A percentile compares a stretch with the other conserved stretches of the same genome.
Conservation (phyloP, 2,797 vertebrate species). For the Coilia nasus region DNA sequence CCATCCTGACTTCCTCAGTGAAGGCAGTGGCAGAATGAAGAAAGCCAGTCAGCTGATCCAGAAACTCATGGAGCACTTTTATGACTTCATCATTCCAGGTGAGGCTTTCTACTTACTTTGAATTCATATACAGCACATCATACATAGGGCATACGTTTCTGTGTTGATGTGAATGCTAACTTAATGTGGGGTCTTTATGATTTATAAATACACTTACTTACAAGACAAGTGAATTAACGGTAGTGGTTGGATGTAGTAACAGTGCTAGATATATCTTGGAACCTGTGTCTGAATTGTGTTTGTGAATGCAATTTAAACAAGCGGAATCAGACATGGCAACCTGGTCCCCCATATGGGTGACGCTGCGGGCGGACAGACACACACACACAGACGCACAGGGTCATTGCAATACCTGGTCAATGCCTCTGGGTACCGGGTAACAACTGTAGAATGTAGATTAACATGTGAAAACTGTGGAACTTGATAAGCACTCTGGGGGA, state of each 20-base stretch:
- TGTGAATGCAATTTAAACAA: too few relatives aligned
- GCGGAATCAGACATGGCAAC: too few relatives aligned
- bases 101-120: not conserved
- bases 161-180: not conserved
- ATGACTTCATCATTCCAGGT: conserved; percentile 91
- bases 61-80: conserved; percentile 92
- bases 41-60: conserved; percentile 92
- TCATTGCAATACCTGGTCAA: too few relatives aligned
- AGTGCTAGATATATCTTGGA: not conserved
- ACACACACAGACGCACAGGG: too few relatives aligned
- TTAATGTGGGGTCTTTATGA: not conserved
- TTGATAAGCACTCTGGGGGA: not conserved
- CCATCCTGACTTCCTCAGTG: conserved; percentile 89
- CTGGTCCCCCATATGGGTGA: too few relatives aligned
- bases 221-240: not conserved
- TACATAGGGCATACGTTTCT: not conserved
- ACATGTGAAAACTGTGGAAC: not conserved
- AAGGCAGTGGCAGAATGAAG: conserved; percentile 87
- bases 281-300: not conserved
- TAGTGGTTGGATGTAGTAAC: not conserved
- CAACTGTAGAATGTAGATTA: too few relatives aligned
- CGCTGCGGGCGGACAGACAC: too few relatives aligned
- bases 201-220: not conserved
- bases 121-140: not conserved
- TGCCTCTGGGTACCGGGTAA: too few relatives aligned